phyloP scores from a whole-genome alignment of 2,113 vertebrate genomes.

The Vulpes ferrilata region DNA sequence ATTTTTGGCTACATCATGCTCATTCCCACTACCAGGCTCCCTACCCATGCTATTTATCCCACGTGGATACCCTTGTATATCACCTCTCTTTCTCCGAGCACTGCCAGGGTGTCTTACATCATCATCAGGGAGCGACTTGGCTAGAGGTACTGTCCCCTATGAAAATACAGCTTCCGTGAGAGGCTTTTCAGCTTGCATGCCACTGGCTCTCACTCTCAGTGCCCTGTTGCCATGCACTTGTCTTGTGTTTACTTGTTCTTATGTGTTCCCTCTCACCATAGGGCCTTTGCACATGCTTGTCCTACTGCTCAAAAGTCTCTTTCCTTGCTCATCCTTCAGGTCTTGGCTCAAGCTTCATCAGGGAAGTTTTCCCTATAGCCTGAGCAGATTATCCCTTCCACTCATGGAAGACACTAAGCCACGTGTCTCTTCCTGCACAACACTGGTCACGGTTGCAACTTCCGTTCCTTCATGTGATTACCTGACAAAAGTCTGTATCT shows the following conservation, averaged over 20 bases:
- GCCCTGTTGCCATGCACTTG: rapidly evolving
- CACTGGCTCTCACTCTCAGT: background rate
- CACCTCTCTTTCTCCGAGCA: background rate
- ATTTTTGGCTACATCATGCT: background rate
- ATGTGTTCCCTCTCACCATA: background rate
- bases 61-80: too few species aligned
- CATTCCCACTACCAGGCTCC: background rate
- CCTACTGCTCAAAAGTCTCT: background rate
- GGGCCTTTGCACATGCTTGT: background rate
- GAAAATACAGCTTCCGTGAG: background rate
- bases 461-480: background rate
- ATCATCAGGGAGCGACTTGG: background rate
- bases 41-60: background rate
- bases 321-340: background rate
- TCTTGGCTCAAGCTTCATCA: background rate
- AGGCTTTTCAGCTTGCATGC: background rate
- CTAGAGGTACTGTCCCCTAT: background rate
- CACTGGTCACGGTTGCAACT: background rate
- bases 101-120: too few species aligned
- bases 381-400: background rate
- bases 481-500: background rate
- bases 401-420: rapidly evolving
- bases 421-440: background rate
- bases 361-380: background rate
- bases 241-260: background rate